phyloP scores from a whole-genome alignment of 2,797 vertebrate species.

The Lacerta viridis region DNA sequence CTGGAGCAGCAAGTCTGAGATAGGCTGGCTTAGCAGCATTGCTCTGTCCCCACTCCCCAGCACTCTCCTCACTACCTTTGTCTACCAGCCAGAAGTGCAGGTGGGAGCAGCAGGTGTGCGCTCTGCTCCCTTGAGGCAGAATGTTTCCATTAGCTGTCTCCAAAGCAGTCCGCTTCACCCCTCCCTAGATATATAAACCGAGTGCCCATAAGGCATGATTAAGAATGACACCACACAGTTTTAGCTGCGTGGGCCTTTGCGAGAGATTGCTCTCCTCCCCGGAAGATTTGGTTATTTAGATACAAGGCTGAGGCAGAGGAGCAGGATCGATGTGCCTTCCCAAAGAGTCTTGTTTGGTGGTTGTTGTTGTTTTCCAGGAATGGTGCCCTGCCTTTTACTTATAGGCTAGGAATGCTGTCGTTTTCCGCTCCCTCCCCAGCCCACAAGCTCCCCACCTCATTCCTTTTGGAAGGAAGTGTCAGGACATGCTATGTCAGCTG shows the following conservation, averaged over 20 bases:
- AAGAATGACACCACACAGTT: background rate
- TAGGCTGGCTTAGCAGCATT: background rate
- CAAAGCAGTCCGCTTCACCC: background rate
- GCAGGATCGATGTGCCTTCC: background rate
- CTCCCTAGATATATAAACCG: background rate
- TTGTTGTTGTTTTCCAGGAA: rapidly evolving
- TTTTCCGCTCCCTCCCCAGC: conserved; percentile 27
- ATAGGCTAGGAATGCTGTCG: conserved; percentile 79
- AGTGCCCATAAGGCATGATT: conserved; percentile 10
- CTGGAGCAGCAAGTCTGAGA: background rate
- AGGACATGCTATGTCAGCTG: conserved; percentile 86
- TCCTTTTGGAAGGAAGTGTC: conserved; percentile 82
- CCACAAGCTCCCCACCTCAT: conserved; percentile 34
- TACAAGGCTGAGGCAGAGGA: background rate
- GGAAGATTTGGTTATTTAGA: background rate
- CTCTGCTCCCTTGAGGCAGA: background rate
- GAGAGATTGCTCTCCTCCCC: background rate
- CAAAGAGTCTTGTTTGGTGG: background rate
- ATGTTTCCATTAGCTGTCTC: conserved; percentile 2
- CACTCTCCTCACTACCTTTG: background rate
- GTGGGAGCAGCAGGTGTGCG: conserved; percentile 22
- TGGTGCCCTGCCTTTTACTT: conserved; percentile 74
- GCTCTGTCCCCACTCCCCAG: background rate
- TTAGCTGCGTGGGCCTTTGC: background rate
- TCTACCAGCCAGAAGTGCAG: background rate